Conservation (phyloP, 2,888 invertebrate genomes). For the Ormyrus labotus region DNA sequence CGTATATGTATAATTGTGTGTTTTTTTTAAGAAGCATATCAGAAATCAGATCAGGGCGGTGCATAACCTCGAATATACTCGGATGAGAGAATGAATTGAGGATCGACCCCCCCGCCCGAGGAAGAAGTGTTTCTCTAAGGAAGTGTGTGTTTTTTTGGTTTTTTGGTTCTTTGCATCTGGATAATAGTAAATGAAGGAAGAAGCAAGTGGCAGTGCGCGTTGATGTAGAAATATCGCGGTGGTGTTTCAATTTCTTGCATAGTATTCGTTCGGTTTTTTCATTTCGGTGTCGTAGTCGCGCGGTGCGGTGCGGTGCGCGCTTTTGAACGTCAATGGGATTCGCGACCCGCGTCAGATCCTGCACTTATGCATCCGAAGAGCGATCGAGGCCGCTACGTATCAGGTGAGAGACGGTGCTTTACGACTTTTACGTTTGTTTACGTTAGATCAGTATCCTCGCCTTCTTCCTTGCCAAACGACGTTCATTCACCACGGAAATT, state of each 20-base stretch:
- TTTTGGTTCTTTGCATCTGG: conserved; percentile 24
- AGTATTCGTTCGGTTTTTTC: conserved; percentile 9
- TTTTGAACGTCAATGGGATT: conserved; percentile 69
- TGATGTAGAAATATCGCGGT: conserved; percentile 4
- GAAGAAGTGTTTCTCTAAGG: conserved; percentile 28
- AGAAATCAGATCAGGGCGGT: conserved; percentile 17
- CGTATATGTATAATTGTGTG: conserved; percentile 5
- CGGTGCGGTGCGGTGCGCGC: conserved; percentile 57
- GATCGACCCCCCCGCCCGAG: conserved; percentile 5
- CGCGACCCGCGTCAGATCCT: conserved; percentile 65
- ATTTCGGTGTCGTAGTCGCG: conserved; percentile 39
- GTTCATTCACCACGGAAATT: not conserved
- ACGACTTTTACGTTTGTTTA: conserved; percentile 51
- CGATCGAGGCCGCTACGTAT: conserved; percentile 67
- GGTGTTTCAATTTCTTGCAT: conserved; percentile 9
- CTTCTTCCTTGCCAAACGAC: not conserved
- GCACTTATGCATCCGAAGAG: conserved; percentile 69
- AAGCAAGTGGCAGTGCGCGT: conserved; percentile 38
- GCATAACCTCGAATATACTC: conserved; percentile 41
- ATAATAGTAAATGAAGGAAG: conserved; percentile 15
- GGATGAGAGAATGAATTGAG: conserved; percentile 37
- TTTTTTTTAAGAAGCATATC: not conserved
- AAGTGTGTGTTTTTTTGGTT: conserved; percentile 44
- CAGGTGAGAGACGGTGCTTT: conserved; percentile 59
- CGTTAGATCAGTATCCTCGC: conserved; percentile 7